phyloP scores from a whole-genome alignment of 2,113 vertebrate species.

The Willisornis vidua region DNA sequence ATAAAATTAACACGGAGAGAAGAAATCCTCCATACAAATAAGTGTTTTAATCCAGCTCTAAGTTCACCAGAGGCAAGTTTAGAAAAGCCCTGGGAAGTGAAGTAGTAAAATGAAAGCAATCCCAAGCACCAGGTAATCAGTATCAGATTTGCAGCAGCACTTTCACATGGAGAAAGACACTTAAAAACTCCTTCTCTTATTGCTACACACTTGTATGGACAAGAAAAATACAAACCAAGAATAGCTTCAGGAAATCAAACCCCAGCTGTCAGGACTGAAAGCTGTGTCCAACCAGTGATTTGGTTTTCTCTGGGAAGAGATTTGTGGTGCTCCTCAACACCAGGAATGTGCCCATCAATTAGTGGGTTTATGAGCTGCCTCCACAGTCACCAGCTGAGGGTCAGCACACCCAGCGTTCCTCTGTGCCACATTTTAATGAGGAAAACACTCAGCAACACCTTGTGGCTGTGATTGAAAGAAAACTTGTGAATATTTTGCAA shows the following conservation, averaged over 20 bases:
- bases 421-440: not conserved
- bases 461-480: not conserved
- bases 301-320: not conserved
- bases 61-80: fast-evolving
- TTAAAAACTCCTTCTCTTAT: not conserved
- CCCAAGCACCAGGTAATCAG: not conserved
- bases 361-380: not conserved
- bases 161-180: not conserved
- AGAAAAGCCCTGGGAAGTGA: not conserved
- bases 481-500: not conserved
- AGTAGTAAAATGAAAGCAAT: not conserved
- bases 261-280: not conserved
- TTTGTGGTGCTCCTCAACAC: not conserved
- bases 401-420: not conserved
- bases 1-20: fast-evolving
- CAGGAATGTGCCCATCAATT: not conserved
- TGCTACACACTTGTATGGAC: not conserved
- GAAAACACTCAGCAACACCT: not conserved
- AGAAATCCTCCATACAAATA: not conserved
- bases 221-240: not conserved
- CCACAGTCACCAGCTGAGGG: not conserved
- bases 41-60: not conserved
- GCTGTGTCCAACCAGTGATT: not conserved
- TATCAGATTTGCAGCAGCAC: not conserved
- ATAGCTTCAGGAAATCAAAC: not conserved